Percentiles rank a stretch among this genome's conserved stretches.
phyloP scores from a whole-genome alignment of 2,113 vertebrate genomes.

The Hippolais icterina region DNA sequence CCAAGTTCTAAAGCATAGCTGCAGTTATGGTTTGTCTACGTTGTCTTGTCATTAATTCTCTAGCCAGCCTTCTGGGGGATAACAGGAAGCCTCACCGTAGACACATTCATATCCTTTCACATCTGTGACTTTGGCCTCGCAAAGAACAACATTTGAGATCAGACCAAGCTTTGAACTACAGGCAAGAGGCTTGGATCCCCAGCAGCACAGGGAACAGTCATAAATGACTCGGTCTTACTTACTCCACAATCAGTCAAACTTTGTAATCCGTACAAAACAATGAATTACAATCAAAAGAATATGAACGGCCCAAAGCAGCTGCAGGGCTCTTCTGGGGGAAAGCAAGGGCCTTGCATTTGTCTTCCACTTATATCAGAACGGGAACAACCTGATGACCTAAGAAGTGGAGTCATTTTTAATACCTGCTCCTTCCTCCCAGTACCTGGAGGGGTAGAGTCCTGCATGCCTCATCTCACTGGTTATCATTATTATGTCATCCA shows the following conservation, averaged over 20 bases:
- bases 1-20: neutral
- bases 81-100: neutral
- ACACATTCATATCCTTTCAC: neutral
- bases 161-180: neutral
- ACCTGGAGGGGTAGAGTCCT: slow-evolving; percentile 68
- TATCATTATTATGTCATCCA: slow-evolving; percentile 80
- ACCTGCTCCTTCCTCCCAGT: slow-evolving; percentile 38
- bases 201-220: neutral
- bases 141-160: neutral
- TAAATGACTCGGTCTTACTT: neutral
- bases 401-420: slow-evolving; percentile 14
- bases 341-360: neutral
- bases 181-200: neutral
- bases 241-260: neutral
- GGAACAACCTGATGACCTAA: slow-evolving; percentile 58
- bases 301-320: neutral
- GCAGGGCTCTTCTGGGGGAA: neutral
- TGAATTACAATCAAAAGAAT: slow-evolving; percentile 26
- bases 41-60: neutral
- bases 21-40: neutral
- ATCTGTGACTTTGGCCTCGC: neutral
- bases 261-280: neutral
- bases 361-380: neutral
- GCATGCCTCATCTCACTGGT: slow-evolving; percentile 72
- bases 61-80: neutral